Percentiles rank a stretch among this genome's conserved stretches.
Conservation (phyloP, 2,888 invertebrate genomes). For the Tachina fera region DNA sequence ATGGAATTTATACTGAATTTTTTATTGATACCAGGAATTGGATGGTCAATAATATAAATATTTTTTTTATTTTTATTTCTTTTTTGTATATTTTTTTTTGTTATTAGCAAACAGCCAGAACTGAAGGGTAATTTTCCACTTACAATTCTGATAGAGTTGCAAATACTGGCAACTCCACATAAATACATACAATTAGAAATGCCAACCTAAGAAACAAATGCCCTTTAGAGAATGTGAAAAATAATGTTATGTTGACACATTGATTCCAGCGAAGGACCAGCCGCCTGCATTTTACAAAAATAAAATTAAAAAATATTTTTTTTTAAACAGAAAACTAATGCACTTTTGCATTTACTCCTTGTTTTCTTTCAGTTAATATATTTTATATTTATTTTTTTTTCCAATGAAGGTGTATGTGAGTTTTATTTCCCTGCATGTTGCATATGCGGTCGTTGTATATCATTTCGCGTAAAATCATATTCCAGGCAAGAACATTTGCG, state of each 20-base stretch:
- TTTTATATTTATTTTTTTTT: neutral
- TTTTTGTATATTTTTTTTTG: neutral
- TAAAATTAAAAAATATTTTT: neutral
- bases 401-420: neutral
- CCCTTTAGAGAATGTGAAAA: slow-evolving; percentile 16
- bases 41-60: no score
- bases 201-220: neutral
- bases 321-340: slow-evolving; percentile 12
- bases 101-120: neutral
- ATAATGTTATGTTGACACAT: slow-evolving; percentile 24
- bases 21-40: no score
- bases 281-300: slow-evolving; percentile 20
- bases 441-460: slow-evolving; percentile 5
- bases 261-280: neutral
- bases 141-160: slow-evolving; percentile 9
- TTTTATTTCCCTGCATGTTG: slow-evolving; percentile 23
- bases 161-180: neutral
- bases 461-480: slow-evolving; percentile 40
- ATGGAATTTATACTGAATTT: no score
- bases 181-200: neutral
- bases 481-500: slow-evolving; percentile 9
- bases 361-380: neutral
- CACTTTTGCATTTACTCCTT: neutral
- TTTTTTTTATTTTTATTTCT: no score
- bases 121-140: slow-evolving; percentile 2